Evolutionary conservation across 2,113 vertebrate genomes (phyloP).

Genomic region (Cettia cetti): DNA sequence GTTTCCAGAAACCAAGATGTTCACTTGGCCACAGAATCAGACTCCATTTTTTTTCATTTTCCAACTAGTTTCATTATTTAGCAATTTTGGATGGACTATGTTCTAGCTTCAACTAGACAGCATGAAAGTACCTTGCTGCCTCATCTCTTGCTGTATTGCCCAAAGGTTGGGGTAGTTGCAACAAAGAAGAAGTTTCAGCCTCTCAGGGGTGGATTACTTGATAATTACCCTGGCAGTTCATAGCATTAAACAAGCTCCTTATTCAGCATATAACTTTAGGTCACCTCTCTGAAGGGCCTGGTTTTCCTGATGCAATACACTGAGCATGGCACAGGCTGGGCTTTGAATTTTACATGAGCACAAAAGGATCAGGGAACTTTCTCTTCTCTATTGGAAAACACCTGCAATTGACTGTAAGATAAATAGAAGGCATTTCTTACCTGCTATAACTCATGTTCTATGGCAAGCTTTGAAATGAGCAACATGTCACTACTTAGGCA

Average conservation of each 20-base stretch:
- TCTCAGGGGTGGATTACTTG: not conserved
- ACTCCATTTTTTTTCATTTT: not conserved
- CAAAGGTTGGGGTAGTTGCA: not conserved
- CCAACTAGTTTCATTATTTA: not conserved
- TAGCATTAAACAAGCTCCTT: not conserved
- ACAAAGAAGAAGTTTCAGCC: not conserved
- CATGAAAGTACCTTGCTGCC: not conserved
- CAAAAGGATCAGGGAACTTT: not conserved
- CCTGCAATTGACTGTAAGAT: not conserved
- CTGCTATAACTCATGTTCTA: not conserved
- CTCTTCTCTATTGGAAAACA: not conserved
- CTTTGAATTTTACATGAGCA: not conserved
- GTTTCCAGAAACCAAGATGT: not conserved
- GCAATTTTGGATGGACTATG: not conserved
- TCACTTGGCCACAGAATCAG: not conserved
- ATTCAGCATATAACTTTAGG: not conserved
- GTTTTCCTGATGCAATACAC: not conserved
- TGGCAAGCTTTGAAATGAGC: not conserved
- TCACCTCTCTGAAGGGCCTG: not conserved
- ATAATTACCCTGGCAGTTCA: not conserved
- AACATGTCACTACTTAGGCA: not conserved
- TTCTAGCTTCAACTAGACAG: not conserved
- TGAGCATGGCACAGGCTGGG: not conserved
- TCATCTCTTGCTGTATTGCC: not conserved
- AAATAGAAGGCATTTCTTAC: not conserved